phyloP scores from a whole-genome alignment of 2,113 vertebrate species.

The Leptobrachium ailaonicum region DNA sequence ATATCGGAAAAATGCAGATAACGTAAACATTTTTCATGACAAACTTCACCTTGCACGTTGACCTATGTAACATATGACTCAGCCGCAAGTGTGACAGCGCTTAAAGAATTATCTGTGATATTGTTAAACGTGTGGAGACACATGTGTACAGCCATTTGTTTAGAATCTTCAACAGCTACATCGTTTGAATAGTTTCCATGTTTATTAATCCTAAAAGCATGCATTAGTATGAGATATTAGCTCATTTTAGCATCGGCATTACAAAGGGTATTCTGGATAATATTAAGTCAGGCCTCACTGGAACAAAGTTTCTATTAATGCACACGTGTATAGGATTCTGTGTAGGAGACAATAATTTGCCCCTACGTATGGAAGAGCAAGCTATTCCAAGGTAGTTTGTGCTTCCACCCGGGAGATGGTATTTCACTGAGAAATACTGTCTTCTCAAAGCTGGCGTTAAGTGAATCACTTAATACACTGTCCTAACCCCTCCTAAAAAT shows the following conservation, averaged over 20 bases:
- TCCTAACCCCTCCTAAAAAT: too few species aligned
- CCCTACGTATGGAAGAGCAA: too few species aligned
- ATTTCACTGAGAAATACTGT: too few species aligned
- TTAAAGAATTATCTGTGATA: neutral
- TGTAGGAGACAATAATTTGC: too few species aligned
- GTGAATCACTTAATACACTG: too few species aligned
- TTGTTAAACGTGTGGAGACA: neutral
- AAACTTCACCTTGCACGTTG: neutral
- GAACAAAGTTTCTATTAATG: too few species aligned
- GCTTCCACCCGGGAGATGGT: too few species aligned
- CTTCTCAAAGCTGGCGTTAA: too few species aligned
- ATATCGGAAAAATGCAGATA: slow-evolving; percentile 37
- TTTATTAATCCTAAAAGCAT: slow-evolving; percentile 7
- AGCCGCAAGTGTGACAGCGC: neutral
- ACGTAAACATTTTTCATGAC: slow-evolving; percentile 35
- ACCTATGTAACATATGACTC: neutral
- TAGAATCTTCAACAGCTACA: slow-evolving; percentile 6
- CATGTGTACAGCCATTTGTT: slow-evolving; percentile 11
- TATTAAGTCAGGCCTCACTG: too few species aligned
- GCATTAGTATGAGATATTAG: neutral
- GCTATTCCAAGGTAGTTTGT: too few species aligned
- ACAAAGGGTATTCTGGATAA: too few species aligned
- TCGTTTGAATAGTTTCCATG: slow-evolving; percentile 34
- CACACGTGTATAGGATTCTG: too few species aligned
- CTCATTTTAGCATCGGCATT: neutral